These are phyloP conservation scores for Glaucopsyche alexis DNA, from an alignment of 2,888 invertebrate genomes.

Conservation along the genomic window DNA sequence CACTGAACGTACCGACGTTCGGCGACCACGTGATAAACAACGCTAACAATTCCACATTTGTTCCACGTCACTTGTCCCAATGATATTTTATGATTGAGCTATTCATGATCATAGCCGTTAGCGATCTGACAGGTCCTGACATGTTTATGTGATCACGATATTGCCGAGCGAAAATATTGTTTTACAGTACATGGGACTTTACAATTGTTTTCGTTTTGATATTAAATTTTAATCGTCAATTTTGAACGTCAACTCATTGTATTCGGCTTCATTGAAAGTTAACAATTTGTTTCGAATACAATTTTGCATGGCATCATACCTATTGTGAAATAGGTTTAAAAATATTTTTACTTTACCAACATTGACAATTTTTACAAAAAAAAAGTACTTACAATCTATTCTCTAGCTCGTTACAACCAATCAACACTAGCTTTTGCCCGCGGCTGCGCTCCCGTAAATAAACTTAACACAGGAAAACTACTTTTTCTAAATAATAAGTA, in stretches of 20 bases:
- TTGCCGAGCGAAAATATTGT: constrained; percentile 36
- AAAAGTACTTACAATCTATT: not conserved
- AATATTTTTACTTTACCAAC: not conserved
- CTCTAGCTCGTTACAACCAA: too few species aligned
- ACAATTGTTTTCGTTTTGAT: constrained; percentile 32
- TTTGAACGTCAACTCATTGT: not conserved
- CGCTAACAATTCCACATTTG: constrained; percentile 37
- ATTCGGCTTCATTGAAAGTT: not conserved
- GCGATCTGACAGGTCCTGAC: constrained; percentile 35
- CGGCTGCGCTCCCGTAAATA: too few species aligned
- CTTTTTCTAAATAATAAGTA: too few species aligned
- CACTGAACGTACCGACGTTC: constrained; percentile 20
- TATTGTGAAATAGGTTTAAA: not conserved
- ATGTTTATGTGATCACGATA: constrained; percentile 35
- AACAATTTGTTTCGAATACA: not conserved
- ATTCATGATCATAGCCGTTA: constrained; percentile 33
- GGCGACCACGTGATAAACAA: constrained; percentile 36
- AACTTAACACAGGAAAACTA: too few species aligned
- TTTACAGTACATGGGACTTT: constrained; percentile 32
- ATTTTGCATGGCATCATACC: not conserved
- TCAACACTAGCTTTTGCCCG: too few species aligned
- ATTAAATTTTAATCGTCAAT: constrained; percentile 26
- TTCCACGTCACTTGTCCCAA: constrained; percentile 37
- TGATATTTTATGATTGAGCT: constrained; percentile 42
- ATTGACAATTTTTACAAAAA: not conserved